phyloP scores from a whole-genome alignment of 1,140 invertebrate genomes.

The Ceratoteleas bidentatus region DNA sequence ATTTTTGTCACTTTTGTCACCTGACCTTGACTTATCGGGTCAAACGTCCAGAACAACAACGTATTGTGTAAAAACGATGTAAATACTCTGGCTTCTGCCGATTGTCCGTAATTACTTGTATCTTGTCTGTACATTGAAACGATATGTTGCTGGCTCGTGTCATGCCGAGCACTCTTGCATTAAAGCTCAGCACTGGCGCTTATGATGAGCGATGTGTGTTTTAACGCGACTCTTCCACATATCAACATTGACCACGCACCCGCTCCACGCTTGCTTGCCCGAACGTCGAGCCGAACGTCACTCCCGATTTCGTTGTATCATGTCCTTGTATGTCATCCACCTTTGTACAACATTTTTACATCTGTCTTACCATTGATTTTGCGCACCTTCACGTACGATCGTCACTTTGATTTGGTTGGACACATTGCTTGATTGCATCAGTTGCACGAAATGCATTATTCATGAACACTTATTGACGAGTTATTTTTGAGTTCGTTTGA shows the following conservation, averaged over 20 bases:
- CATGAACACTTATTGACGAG: slow-evolving; percentile 14
- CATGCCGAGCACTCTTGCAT: slow-evolving; percentile 51
- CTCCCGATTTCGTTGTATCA: slow-evolving; percentile 6
- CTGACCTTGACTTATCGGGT: too few species aligned
- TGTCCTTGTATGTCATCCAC: neutral
- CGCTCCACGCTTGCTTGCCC: slow-evolving; percentile 62
- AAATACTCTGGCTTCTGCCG: slow-evolving; percentile 53
- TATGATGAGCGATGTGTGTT: slow-evolving; percentile 40
- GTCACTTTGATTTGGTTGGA: slow-evolving; percentile 20
- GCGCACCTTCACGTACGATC: neutral
- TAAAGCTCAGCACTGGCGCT: slow-evolving; percentile 52
- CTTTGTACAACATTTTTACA: neutral
- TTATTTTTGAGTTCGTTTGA: slow-evolving; percentile 21
- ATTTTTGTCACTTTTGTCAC: neutral
- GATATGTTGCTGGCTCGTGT: slow-evolving; percentile 51
- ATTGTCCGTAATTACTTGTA: slow-evolving; percentile 55
- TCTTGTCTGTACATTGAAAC: slow-evolving; percentile 55
- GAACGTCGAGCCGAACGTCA: slow-evolving; percentile 26
- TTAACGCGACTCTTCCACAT: slow-evolving; percentile 47
- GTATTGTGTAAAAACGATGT: slow-evolving; percentile 51
- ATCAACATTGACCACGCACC: slow-evolving; percentile 46
- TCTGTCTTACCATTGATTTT: slow-evolving; percentile 9
- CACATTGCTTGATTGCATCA: slow-evolving; percentile 64
- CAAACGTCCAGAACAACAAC: neutral
- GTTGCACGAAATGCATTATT: slow-evolving; percentile 66